These are phyloP conservation scores for Hypomesus transpacificus DNA, from an alignment of 2,113 vertebrate species.

Conservation along the genomic window DNA sequence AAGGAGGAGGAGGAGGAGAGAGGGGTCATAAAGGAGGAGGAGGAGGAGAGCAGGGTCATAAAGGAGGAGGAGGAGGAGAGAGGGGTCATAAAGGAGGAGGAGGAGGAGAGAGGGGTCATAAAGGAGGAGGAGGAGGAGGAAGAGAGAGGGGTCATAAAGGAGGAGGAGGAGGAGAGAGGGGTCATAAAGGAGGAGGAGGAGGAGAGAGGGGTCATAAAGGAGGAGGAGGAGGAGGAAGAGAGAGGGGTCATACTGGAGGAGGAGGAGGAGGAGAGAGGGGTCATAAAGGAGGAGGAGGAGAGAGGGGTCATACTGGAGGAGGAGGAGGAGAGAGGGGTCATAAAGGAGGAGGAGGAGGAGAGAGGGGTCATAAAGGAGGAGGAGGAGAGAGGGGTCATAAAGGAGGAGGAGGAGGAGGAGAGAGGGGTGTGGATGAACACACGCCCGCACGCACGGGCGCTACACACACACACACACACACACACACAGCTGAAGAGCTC, in stretches of 20 bases:
- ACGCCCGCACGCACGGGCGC: background rate
- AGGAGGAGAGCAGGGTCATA: background rate
- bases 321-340: background rate
- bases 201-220: background rate
- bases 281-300: conserved; percentile 13
- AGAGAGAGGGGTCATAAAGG: background rate
- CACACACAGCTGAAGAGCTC: conserved; percentile 27
- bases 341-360: conserved; percentile 12
- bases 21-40: conserved; percentile 13
- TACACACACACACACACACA: conserved; percentile 18
- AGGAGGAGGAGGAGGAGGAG: conserved; percentile 12
- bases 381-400: background rate
- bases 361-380: conserved; percentile 2
- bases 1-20: too few relatives aligned
- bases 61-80: conserved; percentile 4
- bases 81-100: conserved; percentile 11
- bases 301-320: conserved; percentile 1
- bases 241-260: background rate
- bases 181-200: conserved; percentile 15
- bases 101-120: background rate
- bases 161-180: background rate
- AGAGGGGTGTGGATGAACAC: conserved; percentile 9
- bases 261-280: background rate
- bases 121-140: conserved; percentile 19
- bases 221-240: conserved; percentile 4